phyloP scores from a whole-genome alignment of 2,113 vertebrate genomes.

The Pionites leucogaster region DNA sequence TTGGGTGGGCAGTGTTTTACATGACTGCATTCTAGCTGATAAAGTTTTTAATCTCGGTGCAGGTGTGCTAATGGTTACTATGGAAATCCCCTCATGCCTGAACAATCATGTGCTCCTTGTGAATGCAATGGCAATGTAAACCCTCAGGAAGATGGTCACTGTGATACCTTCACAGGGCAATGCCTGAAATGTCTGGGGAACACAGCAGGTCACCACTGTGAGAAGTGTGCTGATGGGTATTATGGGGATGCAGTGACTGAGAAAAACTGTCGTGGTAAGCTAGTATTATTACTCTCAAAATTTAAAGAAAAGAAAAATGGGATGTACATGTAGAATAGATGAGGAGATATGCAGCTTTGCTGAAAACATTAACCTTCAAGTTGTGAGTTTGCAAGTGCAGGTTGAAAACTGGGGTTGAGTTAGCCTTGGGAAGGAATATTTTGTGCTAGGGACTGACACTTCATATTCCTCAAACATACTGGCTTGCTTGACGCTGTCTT shows the following conservation, averaged over 20 bases:
- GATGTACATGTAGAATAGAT: neutral
- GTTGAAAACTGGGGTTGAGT: neutral
- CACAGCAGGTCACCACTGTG: constrained; percentile 84
- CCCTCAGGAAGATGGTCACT: constrained; percentile 76
- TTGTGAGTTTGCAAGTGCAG: neutral
- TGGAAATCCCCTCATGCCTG: constrained; percentile 84
- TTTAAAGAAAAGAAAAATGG: neutral
- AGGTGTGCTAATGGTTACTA: constrained; percentile 92
- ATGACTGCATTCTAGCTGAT: neutral
- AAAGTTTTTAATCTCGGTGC: neutral
- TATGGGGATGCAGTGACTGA: constrained; percentile 84
- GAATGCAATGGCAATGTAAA: constrained; percentile 88
- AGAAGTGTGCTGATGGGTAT: constrained; percentile 84
- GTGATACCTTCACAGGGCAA: constrained; percentile 82
- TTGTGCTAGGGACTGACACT: neutral
- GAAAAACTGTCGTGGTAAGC: constrained; percentile 86
- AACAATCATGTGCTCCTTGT: constrained; percentile 81
- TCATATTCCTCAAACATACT: neutral
- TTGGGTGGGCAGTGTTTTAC: neutral
- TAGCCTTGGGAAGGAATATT: neutral
- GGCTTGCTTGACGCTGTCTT: neutral
- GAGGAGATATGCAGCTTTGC: neutral
- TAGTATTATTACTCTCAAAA: neutral
- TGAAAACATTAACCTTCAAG: neutral
- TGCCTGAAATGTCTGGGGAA: constrained; percentile 87